Evolutionary conservation across 2,888 invertebrate genomes (phyloP).

Genomic region (Hoplodrina blanda): DNA sequence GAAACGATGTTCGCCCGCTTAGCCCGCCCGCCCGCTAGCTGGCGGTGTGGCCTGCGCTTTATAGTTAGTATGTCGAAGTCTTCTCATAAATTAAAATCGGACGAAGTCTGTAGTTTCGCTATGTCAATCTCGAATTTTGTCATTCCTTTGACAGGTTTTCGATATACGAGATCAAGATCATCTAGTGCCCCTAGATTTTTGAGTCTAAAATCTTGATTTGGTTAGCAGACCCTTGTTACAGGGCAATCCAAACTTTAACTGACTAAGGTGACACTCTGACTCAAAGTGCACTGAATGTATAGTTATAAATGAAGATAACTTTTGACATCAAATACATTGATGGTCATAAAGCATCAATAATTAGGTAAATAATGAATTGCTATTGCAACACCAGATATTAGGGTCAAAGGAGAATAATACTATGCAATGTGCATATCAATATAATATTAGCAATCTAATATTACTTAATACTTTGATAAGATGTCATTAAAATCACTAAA

Average conservation of each 20-base stretch:
- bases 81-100: neutral
- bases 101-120: neutral
- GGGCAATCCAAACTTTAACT: neutral
- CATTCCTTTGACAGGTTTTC: neutral
- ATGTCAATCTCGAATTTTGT: neutral
- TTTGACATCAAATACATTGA: conserved; percentile 23
- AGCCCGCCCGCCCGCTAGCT: no score
- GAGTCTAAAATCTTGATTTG: neutral
- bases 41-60: no score
- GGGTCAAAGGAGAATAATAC: conserved; percentile 22
- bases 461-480: conserved; percentile 14
- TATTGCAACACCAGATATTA: conserved; percentile 32
- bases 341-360: conserved; percentile 19
- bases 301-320: conserved; percentile 35
- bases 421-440: conserved; percentile 23
- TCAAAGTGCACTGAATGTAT: conserved; percentile 4
- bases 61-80: neutral
- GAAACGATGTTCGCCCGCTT: no score
- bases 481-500: neutral
- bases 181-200: no score
- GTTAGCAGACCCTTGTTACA: neutral
- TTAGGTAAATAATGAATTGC: conserved; percentile 25
- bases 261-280: neutral
- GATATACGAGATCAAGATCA: neutral
- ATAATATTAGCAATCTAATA: conserved; percentile 2